Evolutionary conservation across 2,113 vertebrate species (phyloP).

Genomic region (Bufo gargarizans): DNA sequence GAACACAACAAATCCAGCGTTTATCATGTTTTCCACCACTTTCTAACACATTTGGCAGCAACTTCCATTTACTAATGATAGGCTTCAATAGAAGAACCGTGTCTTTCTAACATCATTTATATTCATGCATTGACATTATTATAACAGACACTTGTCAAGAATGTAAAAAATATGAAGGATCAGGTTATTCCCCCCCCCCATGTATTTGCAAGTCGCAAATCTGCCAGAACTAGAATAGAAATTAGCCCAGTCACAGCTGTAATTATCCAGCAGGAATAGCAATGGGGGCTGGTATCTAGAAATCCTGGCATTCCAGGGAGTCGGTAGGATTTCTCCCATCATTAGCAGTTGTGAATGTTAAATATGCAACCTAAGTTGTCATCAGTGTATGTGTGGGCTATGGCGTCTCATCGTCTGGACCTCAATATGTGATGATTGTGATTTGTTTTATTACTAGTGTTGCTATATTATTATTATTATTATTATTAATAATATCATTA

Average conservation of each 20-base stretch:
- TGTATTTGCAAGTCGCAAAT: neutral
- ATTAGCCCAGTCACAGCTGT: neutral
- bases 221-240: neutral
- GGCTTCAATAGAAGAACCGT: neutral
- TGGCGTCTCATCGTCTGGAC: neutral
- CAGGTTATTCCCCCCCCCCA: neutral
- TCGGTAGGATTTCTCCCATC: neutral
- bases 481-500: neutral
- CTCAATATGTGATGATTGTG: neutral
- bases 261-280: slow-evolving; percentile 16
- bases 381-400: neutral
- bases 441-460: too few relatives aligned
- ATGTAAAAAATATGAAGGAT: neutral
- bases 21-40: neutral
- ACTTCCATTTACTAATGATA: neutral
- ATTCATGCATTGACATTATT: neutral
- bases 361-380: neutral
- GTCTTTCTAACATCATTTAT: neutral
- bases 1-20: neutral
- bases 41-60: neutral
- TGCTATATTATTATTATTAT: neutral
- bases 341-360: neutral
- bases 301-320: neutral
- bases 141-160: neutral
- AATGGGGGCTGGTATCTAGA: neutral